Base-by-base conservation (phyloP, 2,113 vertebrate species). In the Rhipidura dahli region DNA sequence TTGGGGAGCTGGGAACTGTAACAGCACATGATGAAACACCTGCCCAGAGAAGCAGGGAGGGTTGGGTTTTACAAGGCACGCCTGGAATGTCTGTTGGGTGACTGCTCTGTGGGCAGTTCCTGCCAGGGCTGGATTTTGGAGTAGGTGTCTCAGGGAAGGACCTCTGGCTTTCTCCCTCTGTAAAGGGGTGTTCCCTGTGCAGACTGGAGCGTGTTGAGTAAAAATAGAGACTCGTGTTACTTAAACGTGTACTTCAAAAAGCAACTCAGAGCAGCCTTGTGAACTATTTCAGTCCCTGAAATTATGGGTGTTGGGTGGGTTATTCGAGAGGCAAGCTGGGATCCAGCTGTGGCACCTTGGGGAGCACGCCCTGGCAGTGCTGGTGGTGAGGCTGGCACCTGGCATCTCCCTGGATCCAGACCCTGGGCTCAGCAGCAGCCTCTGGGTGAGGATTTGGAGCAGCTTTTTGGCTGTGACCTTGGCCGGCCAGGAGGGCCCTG, bases 81-180 rank as follows among this genome's bases (percentile, higher is more conserved):
- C 47, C 59, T 22, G 0, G 22, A 15, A 57, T 2, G 15, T 18
- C 18, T 13, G 24, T 2, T 2, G 10, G 39, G 28, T 14, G 72
- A 27, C 54, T 78, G 88, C 64, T 9, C 2, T 2, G 26, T 3
- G 19, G 45, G 27, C 19, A 33, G 50, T 1, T 21, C 11, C 33
- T 44, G 78, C 61, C 68, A n/a, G 81, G 42, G 56, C 60, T 65
- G 40, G 26, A 15, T 35, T 64, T 77, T 23, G 28, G 21, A 47
- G 50, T 1, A 8, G 45, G 4, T 47, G 50, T 53, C 40, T 13
- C 56, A 11, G 33, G 77, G 63, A 56, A 83, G 28, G 23, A 45
- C 26, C 28, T 31, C 45, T 7, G 44, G 35, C 31, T 61, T n/a
- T 39, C 31, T 5, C 18, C 17, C 26, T 11, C 47, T 40, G 0